Conservation (phyloP, 92 coral and sea anemone genomes). For the Epizoanthus stellaris region DNA sequence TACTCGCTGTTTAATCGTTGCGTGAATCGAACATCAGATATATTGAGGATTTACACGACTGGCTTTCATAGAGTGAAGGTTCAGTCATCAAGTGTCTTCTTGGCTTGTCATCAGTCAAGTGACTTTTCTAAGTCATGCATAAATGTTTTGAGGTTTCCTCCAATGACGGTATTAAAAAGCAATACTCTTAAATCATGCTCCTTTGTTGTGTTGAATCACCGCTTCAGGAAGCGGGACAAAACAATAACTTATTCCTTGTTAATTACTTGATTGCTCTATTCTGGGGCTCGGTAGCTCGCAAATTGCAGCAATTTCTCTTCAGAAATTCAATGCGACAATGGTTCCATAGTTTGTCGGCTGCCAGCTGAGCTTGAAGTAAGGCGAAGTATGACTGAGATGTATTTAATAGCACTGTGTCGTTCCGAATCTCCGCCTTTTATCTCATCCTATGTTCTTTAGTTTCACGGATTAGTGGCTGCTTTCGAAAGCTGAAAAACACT, state of each 20-base stretch:
- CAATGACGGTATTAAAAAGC: neutral
- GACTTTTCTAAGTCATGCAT: no score
- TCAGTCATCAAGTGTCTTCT: neutral
- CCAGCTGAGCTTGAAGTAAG: neutral
- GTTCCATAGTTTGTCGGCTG: neutral
- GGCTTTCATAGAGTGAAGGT: neutral
- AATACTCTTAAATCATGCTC: neutral
- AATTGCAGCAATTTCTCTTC: conserved; percentile 6
- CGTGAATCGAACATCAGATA: neutral
- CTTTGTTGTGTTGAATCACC: neutral
- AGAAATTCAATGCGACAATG: neutral
- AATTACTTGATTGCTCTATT: neutral
- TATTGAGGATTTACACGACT: neutral
- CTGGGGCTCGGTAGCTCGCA: neutral
- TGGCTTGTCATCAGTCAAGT: no score
- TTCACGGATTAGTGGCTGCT: conserved; percentile 5
- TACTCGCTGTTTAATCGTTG: conserved; percentile 8
- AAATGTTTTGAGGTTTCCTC: neutral
- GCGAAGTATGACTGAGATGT: neutral
- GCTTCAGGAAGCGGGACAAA: neutral
- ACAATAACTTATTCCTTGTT: neutral
- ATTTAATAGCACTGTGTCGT: neutral
- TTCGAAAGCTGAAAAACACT: conserved; percentile 12
- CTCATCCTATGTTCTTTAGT: neutral
- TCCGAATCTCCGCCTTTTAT: neutral